Percentiles rank a stretch among this genome's conserved stretches.
Conservation (phyloP, 1,140 invertebrate genomes). For the Dreissena rostriformis region DNA sequence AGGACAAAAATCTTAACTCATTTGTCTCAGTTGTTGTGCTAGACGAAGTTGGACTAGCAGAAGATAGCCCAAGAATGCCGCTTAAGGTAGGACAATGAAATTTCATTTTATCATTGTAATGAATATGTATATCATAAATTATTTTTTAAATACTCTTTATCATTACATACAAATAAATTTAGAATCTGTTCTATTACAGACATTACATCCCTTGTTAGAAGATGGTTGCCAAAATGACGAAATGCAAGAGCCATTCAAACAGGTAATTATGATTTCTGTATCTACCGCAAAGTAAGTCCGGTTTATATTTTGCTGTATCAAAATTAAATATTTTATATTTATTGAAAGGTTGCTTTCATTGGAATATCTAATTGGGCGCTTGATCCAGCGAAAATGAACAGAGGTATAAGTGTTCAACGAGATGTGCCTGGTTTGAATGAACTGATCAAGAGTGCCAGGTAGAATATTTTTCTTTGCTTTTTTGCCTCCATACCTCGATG, state of each 20-base stretch:
- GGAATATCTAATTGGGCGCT: conserved; percentile 80
- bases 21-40: conserved; percentile 76
- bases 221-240: conserved; percentile 66
- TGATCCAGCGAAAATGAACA: conserved; percentile 74
- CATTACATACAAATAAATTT: too few species aligned
- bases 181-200: conserved; percentile 43
- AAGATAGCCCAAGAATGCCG: conserved; percentile 74
- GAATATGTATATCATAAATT: too few species aligned
- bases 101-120: too few species aligned
- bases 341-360: conserved; percentile 75
- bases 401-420: conserved; percentile 25
- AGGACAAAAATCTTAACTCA: conserved; percentile 64
- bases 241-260: conserved; percentile 62
- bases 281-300: neutral
- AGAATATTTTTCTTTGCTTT: neutral
- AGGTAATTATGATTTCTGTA: conserved; percentile 25
- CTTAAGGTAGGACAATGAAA: conserved; percentile 68
- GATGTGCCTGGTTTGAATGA: conserved; percentile 55
- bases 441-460: conserved; percentile 71
- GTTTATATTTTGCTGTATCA: too few species aligned
- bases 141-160: too few species aligned
- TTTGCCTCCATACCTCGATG: neutral
- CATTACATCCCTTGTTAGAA: conserved; percentile 73
- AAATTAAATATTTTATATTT: too few species aligned
- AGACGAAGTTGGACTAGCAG: conserved; percentile 76